Conservation (phyloP, 2,888 invertebrate genomes). For the Encarsia formosa region DNA sequence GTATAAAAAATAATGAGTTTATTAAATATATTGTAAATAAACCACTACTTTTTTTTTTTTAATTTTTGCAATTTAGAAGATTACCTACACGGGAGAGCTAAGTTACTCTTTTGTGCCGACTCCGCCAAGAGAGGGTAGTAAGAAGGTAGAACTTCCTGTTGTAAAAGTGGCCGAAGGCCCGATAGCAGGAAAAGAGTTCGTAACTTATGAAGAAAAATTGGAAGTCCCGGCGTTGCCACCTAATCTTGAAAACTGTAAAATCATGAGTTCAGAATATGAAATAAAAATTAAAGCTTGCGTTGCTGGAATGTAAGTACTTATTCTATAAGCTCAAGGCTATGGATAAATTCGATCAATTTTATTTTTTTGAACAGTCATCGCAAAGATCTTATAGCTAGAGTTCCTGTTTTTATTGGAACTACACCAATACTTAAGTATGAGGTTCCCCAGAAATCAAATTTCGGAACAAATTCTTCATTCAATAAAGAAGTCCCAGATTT, state of each 20-base stretch:
- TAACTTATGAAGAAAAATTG: slow-evolving; percentile 62
- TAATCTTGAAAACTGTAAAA: slow-evolving; percentile 69
- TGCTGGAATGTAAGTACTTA: slow-evolving; percentile 40
- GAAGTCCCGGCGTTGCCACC: slow-evolving; percentile 73
- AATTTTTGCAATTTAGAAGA: slow-evolving; percentile 1
- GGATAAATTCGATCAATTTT: no score
- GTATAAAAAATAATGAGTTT: no score
- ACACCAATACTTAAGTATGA: slow-evolving; percentile 63
- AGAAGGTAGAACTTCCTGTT: slow-evolving; percentile 58
- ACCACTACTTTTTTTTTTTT: no score
- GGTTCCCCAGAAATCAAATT: slow-evolving; percentile 49
- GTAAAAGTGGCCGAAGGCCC: slow-evolving; percentile 65
- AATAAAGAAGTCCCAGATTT: slow-evolving; percentile 49
- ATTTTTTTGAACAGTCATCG: slow-evolving; percentile 52
- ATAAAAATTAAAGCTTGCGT: slow-evolving; percentile 58
- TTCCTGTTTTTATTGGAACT: slow-evolving; percentile 71
- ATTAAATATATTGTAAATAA: no score
- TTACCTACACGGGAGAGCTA: slow-evolving; percentile 58
- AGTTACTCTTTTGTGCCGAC: no score
- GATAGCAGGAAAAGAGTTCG: slow-evolving; percentile 58
- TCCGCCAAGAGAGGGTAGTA: slow-evolving; percentile 59
- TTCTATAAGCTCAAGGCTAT: no score
- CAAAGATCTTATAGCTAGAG: slow-evolving; percentile 61
- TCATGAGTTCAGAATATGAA: slow-evolving; percentile 73
- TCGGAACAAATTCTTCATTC: slow-evolving; percentile 39